Evolutionary conservation across 1,140 invertebrate genomes (phyloP).

Genomic region (Copidosoma floridanum): DNA sequence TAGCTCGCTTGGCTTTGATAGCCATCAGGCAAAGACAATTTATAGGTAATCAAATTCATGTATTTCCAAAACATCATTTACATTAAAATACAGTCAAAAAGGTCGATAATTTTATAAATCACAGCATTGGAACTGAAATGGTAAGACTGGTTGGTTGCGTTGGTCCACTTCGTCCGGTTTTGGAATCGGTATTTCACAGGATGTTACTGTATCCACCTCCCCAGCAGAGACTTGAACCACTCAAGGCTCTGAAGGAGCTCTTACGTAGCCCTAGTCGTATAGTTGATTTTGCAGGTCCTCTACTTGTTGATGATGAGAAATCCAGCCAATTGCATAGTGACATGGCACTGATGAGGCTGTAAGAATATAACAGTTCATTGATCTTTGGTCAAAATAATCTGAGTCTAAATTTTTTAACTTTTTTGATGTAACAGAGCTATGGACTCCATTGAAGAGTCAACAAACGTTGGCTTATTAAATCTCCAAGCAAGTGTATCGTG

Average conservation of each 20-base stretch:
- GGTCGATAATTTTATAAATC: slow-evolving; percentile 34
- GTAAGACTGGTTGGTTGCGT: slow-evolving; percentile 83
- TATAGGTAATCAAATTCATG: slow-evolving; percentile 61
- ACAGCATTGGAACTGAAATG: slow-evolving; percentile 83
- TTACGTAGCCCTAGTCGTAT: slow-evolving; percentile 70
- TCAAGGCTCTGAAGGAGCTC: slow-evolving; percentile 77
- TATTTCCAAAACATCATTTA: no score
- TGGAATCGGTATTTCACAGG: slow-evolving; percentile 88
- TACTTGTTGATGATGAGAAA: slow-evolving; percentile 72
- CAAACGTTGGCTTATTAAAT: slow-evolving; percentile 63
- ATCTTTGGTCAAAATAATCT: no score
- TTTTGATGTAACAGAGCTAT: slow-evolving; percentile 66
- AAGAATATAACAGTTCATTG: no score
- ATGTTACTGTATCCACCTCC: slow-evolving; percentile 86
- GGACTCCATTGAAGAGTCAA: slow-evolving; percentile 84
- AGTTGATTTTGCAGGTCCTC: slow-evolving; percentile 68
- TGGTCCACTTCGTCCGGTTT: slow-evolving; percentile 77
- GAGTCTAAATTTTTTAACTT: no score
- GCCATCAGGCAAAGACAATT: slow-evolving; percentile 79
- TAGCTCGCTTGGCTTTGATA: slow-evolving; percentile 72
- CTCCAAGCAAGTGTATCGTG: slow-evolving; percentile 79
- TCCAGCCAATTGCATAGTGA: slow-evolving; percentile 76
- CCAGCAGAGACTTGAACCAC: slow-evolving; percentile 77
- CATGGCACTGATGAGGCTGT: slow-evolving; percentile 88
- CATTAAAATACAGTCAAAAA: no score